Percentiles rank a stretch among this genome's conserved stretches.
Evolutionary conservation across 2,113 vertebrate genomes (phyloP).

Genomic region (Gnathonemus echidnorhynchus): DNA sequence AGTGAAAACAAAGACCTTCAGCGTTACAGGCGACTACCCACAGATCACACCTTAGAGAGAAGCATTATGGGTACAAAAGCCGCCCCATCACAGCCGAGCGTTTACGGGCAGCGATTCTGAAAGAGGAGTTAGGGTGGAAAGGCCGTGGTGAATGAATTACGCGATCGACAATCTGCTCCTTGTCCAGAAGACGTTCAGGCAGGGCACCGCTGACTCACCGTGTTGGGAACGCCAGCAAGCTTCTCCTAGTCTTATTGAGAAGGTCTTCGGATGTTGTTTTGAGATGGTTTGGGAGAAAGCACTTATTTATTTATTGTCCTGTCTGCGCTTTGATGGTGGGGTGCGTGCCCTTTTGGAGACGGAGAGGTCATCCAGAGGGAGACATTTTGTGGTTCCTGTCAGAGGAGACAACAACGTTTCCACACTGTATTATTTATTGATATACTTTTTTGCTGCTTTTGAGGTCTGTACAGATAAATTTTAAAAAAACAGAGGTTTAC

Average conservation of each 20-base stretch:
- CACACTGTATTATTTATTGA: not conserved
- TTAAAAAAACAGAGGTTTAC: not conserved
- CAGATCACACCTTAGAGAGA: not conserved
- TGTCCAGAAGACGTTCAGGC: not conserved
- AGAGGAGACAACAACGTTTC: not conserved
- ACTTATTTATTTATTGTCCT: not conserved
- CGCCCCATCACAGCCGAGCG: not conserved
- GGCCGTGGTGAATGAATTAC: not conserved
- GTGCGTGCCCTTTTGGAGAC: not conserved
- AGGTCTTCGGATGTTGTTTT: not conserved
- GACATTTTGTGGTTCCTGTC: not conserved
- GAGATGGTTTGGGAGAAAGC: not conserved
- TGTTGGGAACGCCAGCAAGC: not conserved
- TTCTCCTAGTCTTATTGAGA: not conserved
- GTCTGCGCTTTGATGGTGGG: not conserved
- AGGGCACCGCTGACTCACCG: not conserved
- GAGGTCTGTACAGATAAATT: not conserved
- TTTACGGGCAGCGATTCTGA: not conserved
- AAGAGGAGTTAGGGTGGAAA: not conserved
- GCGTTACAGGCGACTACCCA: not conserved
- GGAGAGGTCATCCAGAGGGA: not conserved
- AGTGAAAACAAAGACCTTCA: not conserved
- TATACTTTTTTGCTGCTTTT: not conserved
- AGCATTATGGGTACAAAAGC: constrained; percentile 1
- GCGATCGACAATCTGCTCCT: not conserved